Evolutionary conservation across 2,797 vertebrate genomes (phyloP), one percentile per base, ranked within the genome.

Genomic region (Leptoclinus maculatus): DNA sequence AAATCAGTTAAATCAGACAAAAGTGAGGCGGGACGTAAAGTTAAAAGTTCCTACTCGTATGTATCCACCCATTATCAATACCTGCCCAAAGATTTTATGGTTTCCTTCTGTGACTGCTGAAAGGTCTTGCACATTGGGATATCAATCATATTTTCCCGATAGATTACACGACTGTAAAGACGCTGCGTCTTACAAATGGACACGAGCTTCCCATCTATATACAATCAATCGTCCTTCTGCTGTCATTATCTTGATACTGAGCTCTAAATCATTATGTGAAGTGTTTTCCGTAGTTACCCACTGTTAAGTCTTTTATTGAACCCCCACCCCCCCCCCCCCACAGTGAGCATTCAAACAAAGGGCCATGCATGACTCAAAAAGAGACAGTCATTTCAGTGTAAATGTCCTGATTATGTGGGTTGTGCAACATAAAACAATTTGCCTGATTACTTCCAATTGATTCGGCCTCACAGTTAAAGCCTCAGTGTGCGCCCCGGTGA

Each of bases 401-500:
- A 95, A 95, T 95, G 93, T 95, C 92, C 92, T 93, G 93, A 95
- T 95, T 93, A 95, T 92, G 89, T 94, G 90, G 91, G 91, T 93
- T 95, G 93, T 95, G 94, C 93, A 95, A 95, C 90, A 79, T 90
- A 89, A 91, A 94, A 95, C 95, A 95, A 96, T 96, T 95, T 95
- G 93, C 90, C 93, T 95, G 95, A 96, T 96, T 95, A 95, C 94
- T 95, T 96, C 93, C 92, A 94, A 96, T 95, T 96, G 95, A 95
- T 96, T 93, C 71, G 76, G 91, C 87, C 92, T 91, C 88, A 92
- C 89, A 85, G 87, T 94, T 92, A 93, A 94, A 93, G 91, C 92
- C 89, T 91, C 84, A 79, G 85, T 59, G 81, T 77, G 83, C 89
- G 73, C 86, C 84, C 82, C 62, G 59, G 74, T 82, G 85, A 85